phyloP scores from a whole-genome alignment of 2,113 vertebrate genomes.

The Spea bombifrons region DNA sequence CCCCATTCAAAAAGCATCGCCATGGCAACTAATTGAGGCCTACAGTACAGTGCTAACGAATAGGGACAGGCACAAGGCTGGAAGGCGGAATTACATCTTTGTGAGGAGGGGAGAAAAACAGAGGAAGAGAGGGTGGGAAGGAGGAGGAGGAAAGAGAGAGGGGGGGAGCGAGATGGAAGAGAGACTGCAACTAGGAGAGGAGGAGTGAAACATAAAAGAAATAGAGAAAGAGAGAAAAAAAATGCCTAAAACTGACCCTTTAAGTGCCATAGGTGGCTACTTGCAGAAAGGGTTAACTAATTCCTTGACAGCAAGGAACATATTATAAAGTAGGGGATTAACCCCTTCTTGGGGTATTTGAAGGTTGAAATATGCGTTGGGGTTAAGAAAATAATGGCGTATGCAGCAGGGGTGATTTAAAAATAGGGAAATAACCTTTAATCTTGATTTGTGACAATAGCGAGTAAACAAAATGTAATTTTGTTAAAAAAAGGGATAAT shows the following conservation, averaged over 20 bases:
- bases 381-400: no score
- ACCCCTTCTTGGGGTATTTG: no score
- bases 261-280: no score
- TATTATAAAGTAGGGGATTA: no score
- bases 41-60: constrained; percentile 37
- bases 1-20: constrained; percentile 43
- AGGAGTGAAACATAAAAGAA: not conserved
- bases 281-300: no score
- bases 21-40: constrained; percentile 45
- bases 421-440: no score
- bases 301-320: no score
- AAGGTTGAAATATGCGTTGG: no score
- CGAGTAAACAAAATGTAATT: not conserved
- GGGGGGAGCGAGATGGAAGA: constrained; percentile 5
- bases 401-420: no score
- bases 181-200: not conserved
- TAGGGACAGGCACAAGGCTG: constrained; percentile 29
- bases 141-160: constrained; percentile 13
- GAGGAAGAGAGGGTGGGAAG: not conserved
- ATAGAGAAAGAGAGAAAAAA: not conserved
- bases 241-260: no score
- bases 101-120: constrained; percentile 7
- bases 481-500: not conserved
- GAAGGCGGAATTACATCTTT: constrained; percentile 36
- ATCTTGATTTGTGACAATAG: no score